Conservation (phyloP, 2,888 invertebrate species). For the Eumacrocentrus americanus region DNA sequence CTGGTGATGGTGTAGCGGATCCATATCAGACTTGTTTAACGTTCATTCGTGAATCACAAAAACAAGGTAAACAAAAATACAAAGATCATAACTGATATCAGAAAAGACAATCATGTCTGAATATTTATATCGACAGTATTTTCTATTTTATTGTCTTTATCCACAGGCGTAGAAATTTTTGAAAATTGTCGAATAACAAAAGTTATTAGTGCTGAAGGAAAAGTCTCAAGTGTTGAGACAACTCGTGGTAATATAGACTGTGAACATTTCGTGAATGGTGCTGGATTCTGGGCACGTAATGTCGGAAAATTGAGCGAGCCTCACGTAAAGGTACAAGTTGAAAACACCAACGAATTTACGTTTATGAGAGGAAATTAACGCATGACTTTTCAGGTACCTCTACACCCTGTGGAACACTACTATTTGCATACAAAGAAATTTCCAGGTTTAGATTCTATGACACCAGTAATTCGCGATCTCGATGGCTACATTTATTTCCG, state of each 20-base stretch:
- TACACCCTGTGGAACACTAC: slow-evolving; percentile 93
- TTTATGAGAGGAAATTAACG: too few relatives aligned
- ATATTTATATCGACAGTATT: too few relatives aligned
- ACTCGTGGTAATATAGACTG: slow-evolving; percentile 78
- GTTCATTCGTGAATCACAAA: slow-evolving; percentile 73
- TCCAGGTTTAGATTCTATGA: slow-evolving; percentile 75
- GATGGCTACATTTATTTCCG: slow-evolving; percentile 88
- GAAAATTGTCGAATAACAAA: slow-evolving; percentile 79
- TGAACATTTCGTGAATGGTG: slow-evolving; percentile 93
- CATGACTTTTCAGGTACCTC: slow-evolving; percentile 71
- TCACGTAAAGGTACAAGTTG: slow-evolving; percentile 71
- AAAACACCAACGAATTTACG: neutral
- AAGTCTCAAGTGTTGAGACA: slow-evolving; percentile 79
- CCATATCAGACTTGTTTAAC: slow-evolving; percentile 78
- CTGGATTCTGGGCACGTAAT: slow-evolving; percentile 93
- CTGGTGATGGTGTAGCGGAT: slow-evolving; percentile 90
- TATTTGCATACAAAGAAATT: slow-evolving; percentile 88
- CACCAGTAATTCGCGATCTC: slow-evolving; percentile 86
- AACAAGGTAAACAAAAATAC: slow-evolving; percentile 67
- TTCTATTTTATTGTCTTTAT: slow-evolving; percentile 1
- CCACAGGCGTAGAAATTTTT: slow-evolving; percentile 75
- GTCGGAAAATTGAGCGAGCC: slow-evolving; percentile 86
- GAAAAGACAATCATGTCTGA: too few relatives aligned
- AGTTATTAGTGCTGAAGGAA: slow-evolving; percentile 70
- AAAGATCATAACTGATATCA: slow-evolving; percentile 1